Evolutionary conservation across 2,888 invertebrate species (phyloP), one percentile per base, ranked within the genome.

Genomic region (Dolichomitus sp.): DNA sequence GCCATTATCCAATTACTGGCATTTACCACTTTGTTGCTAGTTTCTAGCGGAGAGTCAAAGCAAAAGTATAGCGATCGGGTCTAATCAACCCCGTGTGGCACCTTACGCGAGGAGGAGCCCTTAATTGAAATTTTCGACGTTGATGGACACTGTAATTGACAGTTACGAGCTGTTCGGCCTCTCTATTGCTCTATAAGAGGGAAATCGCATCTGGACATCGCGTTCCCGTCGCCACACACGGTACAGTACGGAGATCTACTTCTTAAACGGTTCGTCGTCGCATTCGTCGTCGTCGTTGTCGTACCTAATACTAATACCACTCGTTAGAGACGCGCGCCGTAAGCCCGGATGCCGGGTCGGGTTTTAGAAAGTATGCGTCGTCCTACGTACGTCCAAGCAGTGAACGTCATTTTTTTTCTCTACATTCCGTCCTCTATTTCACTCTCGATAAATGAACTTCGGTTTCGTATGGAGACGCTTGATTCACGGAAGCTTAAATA

Each of bases 301-400:
- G 65, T 76, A n/a, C 40, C 65, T 40, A 52, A 45, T 69, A 50
- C 75, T 75, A 57, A 70, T 70, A 69, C 40, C 33, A 48, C 75
- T 79, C 79, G 79, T 75, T 75, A 78, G 75, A 80, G 73, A 80
- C 73, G 69, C 76, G 52, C 76, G 45, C 37, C 19, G 63, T 33
- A 59, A 59, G 84, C 74, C 80, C 76, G 74, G 79, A 81, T 82
- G 84, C 79, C 69, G 69, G 74, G 69, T 78, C 69, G 45, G 23
- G 69, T 75, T 84, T 86, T 86, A 86, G 86, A 86, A 86, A 84
- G 84, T 84, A 81, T 81, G 66, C 59, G 69, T 82, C 83, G 69
- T 69, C 80, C 81, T 80, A 86, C 75, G 83, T 76, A 65, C 68
- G 75, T 48, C 27, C 48, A 33, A 81, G 69, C 52, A n/a, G 45